Percentiles rank a stretch among this genome's conserved stretches.
phyloP scores from a whole-genome alignment of 1,140 invertebrate species.

The Helicoverpa zea region DNA sequence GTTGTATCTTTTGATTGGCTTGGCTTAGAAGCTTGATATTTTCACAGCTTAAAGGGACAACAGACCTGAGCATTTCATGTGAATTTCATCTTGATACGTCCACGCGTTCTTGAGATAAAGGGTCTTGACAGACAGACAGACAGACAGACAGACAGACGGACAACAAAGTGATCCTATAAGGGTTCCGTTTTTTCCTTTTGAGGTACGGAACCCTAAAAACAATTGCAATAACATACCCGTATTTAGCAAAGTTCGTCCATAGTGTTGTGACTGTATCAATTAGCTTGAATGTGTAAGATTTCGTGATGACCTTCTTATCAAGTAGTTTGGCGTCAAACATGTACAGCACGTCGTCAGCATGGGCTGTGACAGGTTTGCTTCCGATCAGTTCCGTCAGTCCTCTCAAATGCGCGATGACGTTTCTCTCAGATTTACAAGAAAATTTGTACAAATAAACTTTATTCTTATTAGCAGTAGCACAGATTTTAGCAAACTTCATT shows the following conservation, averaged over 20 bases:
- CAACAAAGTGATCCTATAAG: no score
- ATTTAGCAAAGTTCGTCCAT: conserved; percentile 70
- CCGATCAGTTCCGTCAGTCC: conserved; percentile 42
- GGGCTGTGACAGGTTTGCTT: conserved; percentile 49
- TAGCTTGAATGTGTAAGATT: conserved; percentile 53
- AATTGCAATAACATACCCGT: conserved; percentile 55
- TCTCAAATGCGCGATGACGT: conserved; percentile 43
- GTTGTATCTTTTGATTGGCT: no score
- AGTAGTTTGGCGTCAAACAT: conserved; percentile 55
- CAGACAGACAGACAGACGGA: no score
- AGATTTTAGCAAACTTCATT: conserved; percentile 52
- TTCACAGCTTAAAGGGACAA: no score
- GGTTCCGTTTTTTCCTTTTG: no score
- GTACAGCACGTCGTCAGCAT: conserved; percentile 65
- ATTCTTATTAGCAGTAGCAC: conserved; percentile 48
- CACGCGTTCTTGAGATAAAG: no score
- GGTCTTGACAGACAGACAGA: no score
- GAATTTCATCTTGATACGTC: no score
- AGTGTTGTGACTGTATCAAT: conserved; percentile 59
- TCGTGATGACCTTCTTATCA: conserved; percentile 46
- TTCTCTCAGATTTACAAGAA: conserved; percentile 58
- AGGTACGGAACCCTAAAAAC: no score
- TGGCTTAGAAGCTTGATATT: no score
- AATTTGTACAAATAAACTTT: conserved; percentile 63
- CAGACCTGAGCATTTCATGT: no score